Base-by-base conservation (phyloP, 2,888 invertebrate species). In the Nephrotoma appendiculata region DNA sequence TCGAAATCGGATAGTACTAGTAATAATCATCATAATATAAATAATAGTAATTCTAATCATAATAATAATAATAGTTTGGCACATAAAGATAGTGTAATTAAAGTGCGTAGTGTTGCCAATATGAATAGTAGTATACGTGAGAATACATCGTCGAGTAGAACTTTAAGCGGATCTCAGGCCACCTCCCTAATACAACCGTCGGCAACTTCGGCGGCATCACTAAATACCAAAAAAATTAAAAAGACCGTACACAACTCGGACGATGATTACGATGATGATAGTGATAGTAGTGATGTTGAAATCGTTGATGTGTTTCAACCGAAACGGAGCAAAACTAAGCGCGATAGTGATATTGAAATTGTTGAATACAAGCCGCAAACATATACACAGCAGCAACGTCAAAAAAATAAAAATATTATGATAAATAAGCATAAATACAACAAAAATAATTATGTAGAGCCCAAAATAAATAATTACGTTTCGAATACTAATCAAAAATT, bases 321-420 rank as follows among this genome's bases (percentile, higher is more conserved):
- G 12, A 86, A 85, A 71, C 87, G 88, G 87, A 87, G 87, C 41
- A 88, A 88, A 42, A 9, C 15, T 19, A 52, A 9, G 31, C 71
- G 71, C 7, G 44, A 44, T 44, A 91, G 91, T n/a, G 91, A 92
- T 87, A 91, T 91, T 5, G 91, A 92, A 88, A 90, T 92, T 86
- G 90, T 91, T 31, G 91, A 90, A 4, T 86, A n/a, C 12, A 6
- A 86, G 7, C 41, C 41, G 6, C 42, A 42, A 42, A 3, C 12
- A 5, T 42, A 43, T 9, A 45, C 19, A 9, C 42, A 43, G 45
- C 19, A 19, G 12, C 15, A n/a, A 57, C 41, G 41, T 41, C 87
- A 86, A 19, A 88, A 88, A 41, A 88, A 86, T 45, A 88, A 88
- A 87, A 84, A 84, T 84, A 41, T 42, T 6, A 42, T 42, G 43